Evolutionary conservation across 1,140 invertebrate genomes (phyloP).

Genomic region (Dysdera silvatica): DNA sequence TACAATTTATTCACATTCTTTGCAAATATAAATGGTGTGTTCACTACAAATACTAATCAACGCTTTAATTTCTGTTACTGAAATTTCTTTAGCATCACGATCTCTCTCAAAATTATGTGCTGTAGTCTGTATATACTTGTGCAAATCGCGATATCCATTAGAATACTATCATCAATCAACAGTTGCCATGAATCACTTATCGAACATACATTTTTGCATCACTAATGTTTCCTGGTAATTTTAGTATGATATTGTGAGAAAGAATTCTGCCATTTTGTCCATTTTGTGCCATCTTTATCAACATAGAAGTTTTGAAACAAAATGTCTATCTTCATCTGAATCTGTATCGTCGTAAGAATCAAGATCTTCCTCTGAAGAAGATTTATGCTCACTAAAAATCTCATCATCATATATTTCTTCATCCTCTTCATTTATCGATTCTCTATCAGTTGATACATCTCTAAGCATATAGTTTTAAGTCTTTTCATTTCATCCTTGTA

Average conservation of each 20-base stretch:
- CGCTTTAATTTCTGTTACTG: neutral
- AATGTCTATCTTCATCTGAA: neutral
- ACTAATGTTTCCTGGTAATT: neutral
- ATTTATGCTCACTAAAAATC: neutral
- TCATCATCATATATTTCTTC: neutral
- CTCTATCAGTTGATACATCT: neutral
- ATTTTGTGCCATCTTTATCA: neutral
- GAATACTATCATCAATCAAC: neutral
- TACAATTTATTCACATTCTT: no score
- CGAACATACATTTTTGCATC: no score
- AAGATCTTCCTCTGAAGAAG: neutral
- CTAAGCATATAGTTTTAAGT: neutral
- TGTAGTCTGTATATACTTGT: neutral
- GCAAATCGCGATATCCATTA: no score
- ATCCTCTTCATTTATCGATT: neutral
- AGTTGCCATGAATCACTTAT: neutral
- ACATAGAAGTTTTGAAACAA: neutral
- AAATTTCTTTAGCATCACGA: neutral
- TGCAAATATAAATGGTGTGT: no score
- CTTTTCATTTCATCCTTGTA: slow-evolving; percentile 8
- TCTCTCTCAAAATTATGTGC: neutral
- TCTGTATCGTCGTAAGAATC: neutral
- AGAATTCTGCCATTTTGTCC: neutral
- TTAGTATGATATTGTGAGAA: neutral
- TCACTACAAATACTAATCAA: no score